Base-by-base conservation (phyloP, 2,113 vertebrate species). In the Nesoenas mayeri region DNA sequence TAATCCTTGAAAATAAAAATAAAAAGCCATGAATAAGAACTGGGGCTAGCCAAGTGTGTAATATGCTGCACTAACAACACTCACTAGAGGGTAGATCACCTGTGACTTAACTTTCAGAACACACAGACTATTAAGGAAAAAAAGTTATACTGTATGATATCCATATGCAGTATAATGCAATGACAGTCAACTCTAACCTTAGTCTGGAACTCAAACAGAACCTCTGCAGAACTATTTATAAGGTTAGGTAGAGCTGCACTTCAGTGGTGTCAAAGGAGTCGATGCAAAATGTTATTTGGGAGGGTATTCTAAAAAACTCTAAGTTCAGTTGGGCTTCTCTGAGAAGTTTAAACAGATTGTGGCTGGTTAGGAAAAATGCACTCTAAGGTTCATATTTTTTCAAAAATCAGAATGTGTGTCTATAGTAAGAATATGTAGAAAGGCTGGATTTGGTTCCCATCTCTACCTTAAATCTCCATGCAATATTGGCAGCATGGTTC, bases 1-100 rank as follows among this genome's bases (percentile, higher is more conserved):
- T 96, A 95, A 96, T 94, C 92, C 95, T 87, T 81, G 66, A 89
- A 96, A 97, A 95, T 91, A 96, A 96, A 96, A 97, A 96, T 92
- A 93, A 96, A 95, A 96, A 95, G 29, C 83, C 86, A 95, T 95
- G 96, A 94, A 95, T 96, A 96, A 96, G 93, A 96, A 89, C 73
- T 95, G 93, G 66, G 80, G 29, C 83, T 91, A 97, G 80, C 78
- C 96, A 95, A 85, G 88, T 96, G 91, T 97, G 96, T 97, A 96
- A 96, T 96, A 87, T 79, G 95, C 83, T 97, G 88, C 95, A 96
- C 92, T 96, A 97, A 95, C 93, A 96, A 84, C 90, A 79, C 77
- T 94, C 92, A 92, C 93, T 96, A 93, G 92, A 94, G 93, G 86
- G 83, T 93, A 96, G 94, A 96, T 96, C 88, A 96, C 92, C 83